Evolutionary conservation across 2,888 invertebrate species (phyloP).

Genomic region (Gymnosoma rotundatum): DNA sequence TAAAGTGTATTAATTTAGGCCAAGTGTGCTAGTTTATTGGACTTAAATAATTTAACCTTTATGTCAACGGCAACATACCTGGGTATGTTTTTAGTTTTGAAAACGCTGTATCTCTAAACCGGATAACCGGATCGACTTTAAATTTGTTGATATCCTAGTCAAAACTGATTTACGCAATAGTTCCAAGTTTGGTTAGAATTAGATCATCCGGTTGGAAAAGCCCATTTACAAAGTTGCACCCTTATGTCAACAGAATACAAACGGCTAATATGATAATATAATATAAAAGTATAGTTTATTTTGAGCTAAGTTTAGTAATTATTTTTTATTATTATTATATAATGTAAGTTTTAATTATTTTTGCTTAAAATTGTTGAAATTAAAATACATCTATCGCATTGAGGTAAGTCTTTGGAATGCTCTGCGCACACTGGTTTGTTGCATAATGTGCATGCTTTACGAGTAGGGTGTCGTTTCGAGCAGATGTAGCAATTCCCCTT

Average conservation of each 20-base stretch:
- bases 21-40: too few relatives aligned
- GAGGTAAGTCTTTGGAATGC: not conserved
- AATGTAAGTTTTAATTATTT: not conserved
- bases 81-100: not conserved
- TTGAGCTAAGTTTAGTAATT: not conserved
- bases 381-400: too few relatives aligned
- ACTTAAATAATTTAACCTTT: too few relatives aligned
- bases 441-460: conserved; percentile 49
- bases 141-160: conserved; percentile 8
- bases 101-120: conserved; percentile 7
- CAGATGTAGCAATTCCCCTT: conserved; percentile 20
- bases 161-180: conserved; percentile 14
- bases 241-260: not conserved
- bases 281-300: not conserved
- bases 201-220: not conserved
- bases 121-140: not conserved
- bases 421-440: conserved; percentile 42
- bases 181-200: not conserved
- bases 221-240: not conserved
- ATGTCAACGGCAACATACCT: conserved; percentile 55
- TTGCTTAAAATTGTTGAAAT: not conserved
- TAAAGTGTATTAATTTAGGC: too few relatives aligned
- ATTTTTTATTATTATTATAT: too few relatives aligned
- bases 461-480: conserved; percentile 12
- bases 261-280: not conserved